These are phyloP conservation scores for Phengaris arion DNA, from an alignment of 2,888 invertebrate genomes.

Conservation along the genomic window DNA sequence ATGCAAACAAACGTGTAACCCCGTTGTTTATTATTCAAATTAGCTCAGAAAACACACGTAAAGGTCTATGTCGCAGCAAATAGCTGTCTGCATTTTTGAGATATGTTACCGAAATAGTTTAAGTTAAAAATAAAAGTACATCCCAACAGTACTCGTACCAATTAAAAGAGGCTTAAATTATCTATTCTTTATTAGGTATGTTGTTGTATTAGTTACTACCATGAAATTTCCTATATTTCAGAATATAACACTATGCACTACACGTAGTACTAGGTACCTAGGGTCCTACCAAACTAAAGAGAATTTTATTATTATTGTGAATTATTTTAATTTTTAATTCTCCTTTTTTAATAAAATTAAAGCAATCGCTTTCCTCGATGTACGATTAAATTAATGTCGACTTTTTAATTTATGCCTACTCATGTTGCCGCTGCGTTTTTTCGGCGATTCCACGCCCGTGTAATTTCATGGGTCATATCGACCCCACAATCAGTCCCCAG, in stretches of 20 bases:
- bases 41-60: slow-evolving; percentile 32
- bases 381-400: background rate
- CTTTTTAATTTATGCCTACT: background rate
- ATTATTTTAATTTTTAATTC: background rate
- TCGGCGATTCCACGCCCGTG: slow-evolving; percentile 32
- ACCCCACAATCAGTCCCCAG: slow-evolving; percentile 44
- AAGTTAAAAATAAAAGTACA: background rate
- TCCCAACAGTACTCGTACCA: no score
- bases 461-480: slow-evolving; percentile 38
- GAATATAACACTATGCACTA: no score
- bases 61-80: background rate
- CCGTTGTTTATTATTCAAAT: slow-evolving; percentile 43
- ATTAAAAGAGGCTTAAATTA: no score
- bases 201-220: no score
- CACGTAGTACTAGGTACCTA: no score
- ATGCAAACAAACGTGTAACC: slow-evolving; percentile 36
- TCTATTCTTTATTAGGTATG: no score
- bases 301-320: background rate
- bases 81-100: background rate
- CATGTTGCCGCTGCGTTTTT: slow-evolving; percentile 21
- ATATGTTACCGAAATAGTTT: background rate
- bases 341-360: background rate
- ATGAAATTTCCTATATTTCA: no score
- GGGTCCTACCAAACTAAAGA: no score
- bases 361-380: background rate